These are phyloP conservation scores for Drosophila lacertosa DNA, from an alignment of 1,140 invertebrate genomes.

Conservation along the genomic window DNA sequence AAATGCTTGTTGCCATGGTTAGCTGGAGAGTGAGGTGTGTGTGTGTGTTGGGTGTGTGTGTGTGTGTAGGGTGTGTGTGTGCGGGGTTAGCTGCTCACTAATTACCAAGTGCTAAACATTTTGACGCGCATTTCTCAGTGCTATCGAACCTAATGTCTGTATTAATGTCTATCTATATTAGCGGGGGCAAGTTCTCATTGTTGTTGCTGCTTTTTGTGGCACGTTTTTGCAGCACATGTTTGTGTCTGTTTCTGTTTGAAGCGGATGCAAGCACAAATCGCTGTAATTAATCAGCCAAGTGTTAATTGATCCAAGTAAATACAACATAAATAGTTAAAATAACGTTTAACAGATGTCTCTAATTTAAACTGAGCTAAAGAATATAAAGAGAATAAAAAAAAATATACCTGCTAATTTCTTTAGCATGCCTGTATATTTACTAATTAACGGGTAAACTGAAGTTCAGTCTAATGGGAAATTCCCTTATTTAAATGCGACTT, in stretches of 20 bases:
- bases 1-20: constrained; percentile 50
- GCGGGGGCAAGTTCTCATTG: neutral
- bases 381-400: too few relatives aligned
- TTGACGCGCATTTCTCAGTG: constrained; percentile 47
- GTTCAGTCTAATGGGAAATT: neutral
- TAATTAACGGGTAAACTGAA: neutral
- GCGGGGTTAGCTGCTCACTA: constrained; percentile 34
- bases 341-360: neutral
- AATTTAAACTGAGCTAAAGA: neutral
- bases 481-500: too few relatives aligned
- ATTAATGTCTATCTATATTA: constrained; percentile 38
- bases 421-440: neutral
- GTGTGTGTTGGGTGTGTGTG: neutral
- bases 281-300: constrained; percentile 37
- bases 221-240: constrained; percentile 50
- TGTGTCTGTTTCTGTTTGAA: too few relatives aligned
- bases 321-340: constrained; percentile 19
- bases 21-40: neutral
- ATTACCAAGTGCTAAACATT: constrained; percentile 68
- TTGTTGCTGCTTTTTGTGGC: constrained; percentile 22
- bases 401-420: neutral
- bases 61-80: neutral
- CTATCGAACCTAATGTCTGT: constrained; percentile 18
- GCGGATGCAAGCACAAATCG: constrained; percentile 21
- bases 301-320: constrained; percentile 43